phyloP scores from a whole-genome alignment of 2,113 vertebrate species.

The Lophius piscatorius region DNA sequence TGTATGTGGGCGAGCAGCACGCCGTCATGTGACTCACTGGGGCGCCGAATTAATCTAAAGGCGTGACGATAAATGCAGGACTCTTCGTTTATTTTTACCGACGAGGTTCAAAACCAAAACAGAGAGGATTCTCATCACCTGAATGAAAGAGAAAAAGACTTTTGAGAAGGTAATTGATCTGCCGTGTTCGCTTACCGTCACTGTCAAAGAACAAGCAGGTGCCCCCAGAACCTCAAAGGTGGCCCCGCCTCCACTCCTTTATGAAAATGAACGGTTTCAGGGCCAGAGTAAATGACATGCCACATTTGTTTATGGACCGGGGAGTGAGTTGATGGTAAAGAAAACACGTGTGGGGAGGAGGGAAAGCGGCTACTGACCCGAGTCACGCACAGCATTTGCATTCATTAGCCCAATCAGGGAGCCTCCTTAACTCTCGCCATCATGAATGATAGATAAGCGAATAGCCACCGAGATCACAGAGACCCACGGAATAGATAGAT shows the following conservation, averaged over 20 bases:
- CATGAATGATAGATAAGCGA: constrained; percentile 75
- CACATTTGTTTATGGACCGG: constrained; percentile 76
- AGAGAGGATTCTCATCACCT: constrained; percentile 50
- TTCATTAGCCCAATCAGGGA: constrained; percentile 74
- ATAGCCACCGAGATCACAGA: constrained; percentile 57
- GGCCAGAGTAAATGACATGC: constrained; percentile 74
- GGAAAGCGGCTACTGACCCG: constrained; percentile 68
- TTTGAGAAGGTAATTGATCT: constrained; percentile 77
- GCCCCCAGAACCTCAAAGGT: constrained; percentile 59
- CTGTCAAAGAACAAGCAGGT: constrained; percentile 75
- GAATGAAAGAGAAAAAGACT: constrained; percentile 68
- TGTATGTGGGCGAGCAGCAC: constrained; percentile 7
- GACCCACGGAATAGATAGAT: constrained; percentile 68
- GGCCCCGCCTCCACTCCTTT: constrained; percentile 72
- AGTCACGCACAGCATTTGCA: constrained; percentile 68
- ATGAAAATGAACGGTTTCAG: constrained; percentile 75
- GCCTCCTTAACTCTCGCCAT: constrained; percentile 68
- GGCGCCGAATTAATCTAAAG: constrained; percentile 19
- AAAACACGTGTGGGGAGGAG: constrained; percentile 60
- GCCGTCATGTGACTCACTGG: constrained; percentile 16
- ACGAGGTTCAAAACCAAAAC: no score
- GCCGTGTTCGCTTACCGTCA: constrained; percentile 79
- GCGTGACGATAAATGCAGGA: constrained; percentile 32
- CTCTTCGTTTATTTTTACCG: no score
- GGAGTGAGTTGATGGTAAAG: constrained; percentile 67